phyloP scores from a whole-genome alignment of 1,140 invertebrate genomes.

The Heliconius melpomene region DNA sequence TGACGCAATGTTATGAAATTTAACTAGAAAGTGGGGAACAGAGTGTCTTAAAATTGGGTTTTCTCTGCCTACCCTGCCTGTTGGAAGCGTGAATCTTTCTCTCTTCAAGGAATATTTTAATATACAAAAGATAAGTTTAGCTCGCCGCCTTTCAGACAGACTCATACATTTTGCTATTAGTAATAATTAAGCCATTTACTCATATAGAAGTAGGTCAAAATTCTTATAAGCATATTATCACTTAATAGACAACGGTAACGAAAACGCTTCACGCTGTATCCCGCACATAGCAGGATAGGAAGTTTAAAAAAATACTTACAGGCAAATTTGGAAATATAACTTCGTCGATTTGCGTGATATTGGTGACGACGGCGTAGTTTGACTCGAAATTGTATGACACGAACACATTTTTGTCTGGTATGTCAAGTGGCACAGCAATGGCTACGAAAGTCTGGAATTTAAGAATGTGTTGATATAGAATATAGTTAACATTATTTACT shows the following conservation, averaged over 20 bases:
- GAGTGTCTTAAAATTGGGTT: background rate
- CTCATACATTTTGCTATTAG: too few relatives aligned
- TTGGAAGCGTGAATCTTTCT: too few relatives aligned
- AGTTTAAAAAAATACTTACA: slow-evolving; percentile 40
- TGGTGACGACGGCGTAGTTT: slow-evolving; percentile 82
- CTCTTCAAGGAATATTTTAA: too few relatives aligned
- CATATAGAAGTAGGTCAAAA: too few relatives aligned
- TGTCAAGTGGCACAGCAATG: slow-evolving; percentile 86
- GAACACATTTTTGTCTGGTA: slow-evolving; percentile 86
- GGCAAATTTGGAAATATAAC: slow-evolving; percentile 71
- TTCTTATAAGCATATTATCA: too few relatives aligned
- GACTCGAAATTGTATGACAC: slow-evolving; percentile 89
- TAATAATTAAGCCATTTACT: too few relatives aligned
- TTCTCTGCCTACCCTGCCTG: background rate
- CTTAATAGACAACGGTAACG: too few relatives aligned
- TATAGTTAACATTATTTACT: background rate
- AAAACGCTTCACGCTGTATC: background rate
- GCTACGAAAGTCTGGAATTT: slow-evolving; percentile 82
- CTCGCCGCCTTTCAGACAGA: too few relatives aligned
- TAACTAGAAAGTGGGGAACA: too few relatives aligned
- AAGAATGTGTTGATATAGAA: background rate
- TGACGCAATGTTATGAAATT: too few relatives aligned
- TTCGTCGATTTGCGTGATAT: slow-evolving; percentile 74
- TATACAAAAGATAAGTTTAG: too few relatives aligned
- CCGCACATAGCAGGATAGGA: background rate